A percentile compares a stretch with the other conserved stretches of the same genome.
phyloP scores from a whole-genome alignment of 2,888 invertebrate genomes.

The Acronicta aceris region DNA sequence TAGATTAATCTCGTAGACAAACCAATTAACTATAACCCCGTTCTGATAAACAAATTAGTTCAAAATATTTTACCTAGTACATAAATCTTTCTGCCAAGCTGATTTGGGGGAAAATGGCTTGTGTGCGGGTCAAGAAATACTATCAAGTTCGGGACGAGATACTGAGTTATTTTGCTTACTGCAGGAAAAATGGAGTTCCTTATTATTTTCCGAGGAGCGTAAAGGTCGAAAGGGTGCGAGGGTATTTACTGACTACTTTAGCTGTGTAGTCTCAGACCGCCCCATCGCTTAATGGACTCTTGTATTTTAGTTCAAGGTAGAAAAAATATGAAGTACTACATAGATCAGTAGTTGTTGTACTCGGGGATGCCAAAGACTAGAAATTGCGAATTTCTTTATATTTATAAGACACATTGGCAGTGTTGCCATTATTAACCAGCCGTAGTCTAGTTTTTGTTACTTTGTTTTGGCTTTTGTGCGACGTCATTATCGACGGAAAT shows the following conservation, averaged over 20 bases:
- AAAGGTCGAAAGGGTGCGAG: conserved; percentile 29
- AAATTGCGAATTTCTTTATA: too few species aligned
- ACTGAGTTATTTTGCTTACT: conserved; percentile 35
- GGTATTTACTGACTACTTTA: conserved; percentile 37
- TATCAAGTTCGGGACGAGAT: conserved; percentile 24
- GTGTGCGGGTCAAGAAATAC: conserved; percentile 37
- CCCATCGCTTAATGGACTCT: conserved; percentile 18
- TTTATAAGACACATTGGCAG: too few species aligned
- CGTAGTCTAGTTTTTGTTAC: too few species aligned
- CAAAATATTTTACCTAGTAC: background rate
- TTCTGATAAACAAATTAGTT: background rate
- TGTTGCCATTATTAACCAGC: too few species aligned
- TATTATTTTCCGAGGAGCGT: conserved; percentile 43
- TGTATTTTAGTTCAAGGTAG: background rate
- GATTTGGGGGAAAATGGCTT: conserved; percentile 31
- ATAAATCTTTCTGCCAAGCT: conserved; percentile 35
- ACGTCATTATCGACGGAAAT: too few species aligned
- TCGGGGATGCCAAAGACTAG: too few species aligned
- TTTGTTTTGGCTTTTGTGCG: too few species aligned
- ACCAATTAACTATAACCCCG: too few species aligned
- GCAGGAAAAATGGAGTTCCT: conserved; percentile 30
- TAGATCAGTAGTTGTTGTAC: too few species aligned
- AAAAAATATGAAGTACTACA: background rate
- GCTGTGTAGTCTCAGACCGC: conserved; percentile 17
- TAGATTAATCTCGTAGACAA: too few species aligned